These are phyloP conservation scores for Cebidichthys violaceus DNA, from an alignment of 2,113 vertebrate species.

Conservation along the genomic window DNA sequence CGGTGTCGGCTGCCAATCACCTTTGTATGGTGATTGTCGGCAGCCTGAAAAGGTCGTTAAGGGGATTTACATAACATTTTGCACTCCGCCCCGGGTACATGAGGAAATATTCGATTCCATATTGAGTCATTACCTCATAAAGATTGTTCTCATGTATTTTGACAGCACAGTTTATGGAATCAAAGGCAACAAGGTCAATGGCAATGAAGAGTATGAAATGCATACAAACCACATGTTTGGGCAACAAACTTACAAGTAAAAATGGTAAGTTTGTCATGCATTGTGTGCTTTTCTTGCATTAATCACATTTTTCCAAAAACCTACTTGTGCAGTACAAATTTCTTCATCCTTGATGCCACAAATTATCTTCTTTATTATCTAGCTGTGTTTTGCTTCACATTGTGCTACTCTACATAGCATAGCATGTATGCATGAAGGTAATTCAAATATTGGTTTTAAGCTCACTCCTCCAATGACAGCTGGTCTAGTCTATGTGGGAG, in stretches of 20 bases:
- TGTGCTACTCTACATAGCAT: background rate
- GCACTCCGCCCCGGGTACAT: constrained; percentile 69
- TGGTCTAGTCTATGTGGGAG: constrained; percentile 32
- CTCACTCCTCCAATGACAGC: constrained; percentile 20
- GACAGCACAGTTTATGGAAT: constrained; percentile 35
- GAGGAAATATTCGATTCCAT: constrained; percentile 69
- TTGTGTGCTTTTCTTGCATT: background rate
- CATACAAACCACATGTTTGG: background rate
- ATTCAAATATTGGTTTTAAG: background rate
- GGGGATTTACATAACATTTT: constrained; percentile 86
- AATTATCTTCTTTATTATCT: background rate
- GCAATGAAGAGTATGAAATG: constrained; percentile 9
- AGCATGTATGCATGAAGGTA: background rate
- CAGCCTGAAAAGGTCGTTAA: constrained; percentile 83
- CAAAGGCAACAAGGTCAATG: background rate
- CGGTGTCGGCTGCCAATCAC: constrained; percentile 85
- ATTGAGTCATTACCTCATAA: constrained; percentile 47
- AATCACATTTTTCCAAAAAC: background rate
- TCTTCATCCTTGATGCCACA: background rate
- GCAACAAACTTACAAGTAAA: background rate
- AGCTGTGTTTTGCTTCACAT: background rate
- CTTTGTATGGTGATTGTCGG: constrained; percentile 81
- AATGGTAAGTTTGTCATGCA: background rate
- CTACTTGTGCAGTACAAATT: background rate
- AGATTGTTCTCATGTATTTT: constrained; percentile 45